Evolutionary conservation across 2,797 vertebrate genomes (phyloP).

Genomic region (Mus minutoides): DNA sequence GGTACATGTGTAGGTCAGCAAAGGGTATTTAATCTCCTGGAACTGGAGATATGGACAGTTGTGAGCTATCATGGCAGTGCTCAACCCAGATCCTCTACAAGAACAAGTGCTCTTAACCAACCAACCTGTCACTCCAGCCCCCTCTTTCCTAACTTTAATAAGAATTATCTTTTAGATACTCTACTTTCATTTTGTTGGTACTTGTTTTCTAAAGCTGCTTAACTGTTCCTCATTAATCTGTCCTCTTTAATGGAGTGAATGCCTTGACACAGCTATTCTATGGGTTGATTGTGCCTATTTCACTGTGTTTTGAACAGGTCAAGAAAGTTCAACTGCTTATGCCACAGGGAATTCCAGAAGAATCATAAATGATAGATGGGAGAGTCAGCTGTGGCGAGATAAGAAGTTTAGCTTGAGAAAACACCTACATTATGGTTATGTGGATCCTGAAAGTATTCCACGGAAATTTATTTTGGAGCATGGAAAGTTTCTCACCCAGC

Average conservation of each 20-base stretch:
- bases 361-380: constrained; percentile 86
- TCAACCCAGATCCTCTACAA: not conserved
- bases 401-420: constrained; percentile 87
- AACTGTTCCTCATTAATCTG: constrained; percentile 47
- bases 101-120: not conserved
- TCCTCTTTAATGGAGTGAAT: not conserved
- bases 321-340: not conserved
- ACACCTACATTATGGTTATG: constrained; percentile 85
- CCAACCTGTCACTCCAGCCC: no score
- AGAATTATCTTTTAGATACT: constrained; percentile 43
- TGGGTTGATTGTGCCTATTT: constrained; percentile 64
- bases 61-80: not conserved
- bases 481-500: constrained; percentile 87
- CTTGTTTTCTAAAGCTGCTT: constrained; percentile 44
- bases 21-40: not conserved
- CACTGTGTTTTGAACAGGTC: constrained; percentile 74
- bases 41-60: not conserved
- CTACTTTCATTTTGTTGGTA: constrained; percentile 20
- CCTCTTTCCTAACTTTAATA: constrained; percentile 6
- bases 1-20: not conserved
- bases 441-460: constrained; percentile 91
- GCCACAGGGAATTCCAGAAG: constrained; percentile 65
- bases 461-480: constrained; percentile 89
- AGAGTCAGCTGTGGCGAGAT: constrained; percentile 90
- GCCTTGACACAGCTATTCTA: constrained; percentile 21